Percentiles rank a stretch among this genome's conserved stretches.
phyloP scores from a whole-genome alignment of 2,888 invertebrate species.

The Drosophila maculinotata region DNA sequence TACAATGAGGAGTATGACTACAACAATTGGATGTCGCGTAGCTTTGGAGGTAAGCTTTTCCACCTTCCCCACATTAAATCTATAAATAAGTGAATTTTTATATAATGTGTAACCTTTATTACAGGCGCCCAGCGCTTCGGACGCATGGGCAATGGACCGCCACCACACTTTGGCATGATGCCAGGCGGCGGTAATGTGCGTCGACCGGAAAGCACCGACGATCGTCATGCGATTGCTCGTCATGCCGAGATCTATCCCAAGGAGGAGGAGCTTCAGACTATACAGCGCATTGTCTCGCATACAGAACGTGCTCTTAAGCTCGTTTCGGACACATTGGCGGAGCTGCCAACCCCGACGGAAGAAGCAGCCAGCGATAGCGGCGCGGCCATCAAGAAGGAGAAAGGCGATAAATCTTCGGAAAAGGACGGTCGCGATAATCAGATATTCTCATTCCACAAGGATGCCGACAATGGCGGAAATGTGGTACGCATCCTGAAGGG shows the following conservation, averaged over 20 bases:
- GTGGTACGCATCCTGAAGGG: constrained; percentile 93
- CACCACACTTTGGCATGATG: constrained; percentile 87
- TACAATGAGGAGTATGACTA: constrained; percentile 91
- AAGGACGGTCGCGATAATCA: constrained; percentile 92
- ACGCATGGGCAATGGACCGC: constrained; percentile 85
- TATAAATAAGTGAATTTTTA: background rate
- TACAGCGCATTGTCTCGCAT: constrained; percentile 96
- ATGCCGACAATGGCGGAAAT: constrained; percentile 86
- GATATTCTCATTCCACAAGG: constrained; percentile 90
- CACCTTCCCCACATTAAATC: no score
- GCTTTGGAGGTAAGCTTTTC: constrained; percentile 86
- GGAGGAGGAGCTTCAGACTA: constrained; percentile 94
- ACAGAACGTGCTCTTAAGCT: constrained; percentile 97
- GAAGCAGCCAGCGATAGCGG: constrained; percentile 37
- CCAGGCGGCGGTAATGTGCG: constrained; percentile 86
- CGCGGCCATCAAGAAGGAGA: constrained; percentile 80
- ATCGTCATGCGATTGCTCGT: constrained; percentile 96
- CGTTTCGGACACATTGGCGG: constrained; percentile 95
- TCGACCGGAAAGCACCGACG: constrained; percentile 96
- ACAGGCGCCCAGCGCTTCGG: constrained; percentile 80
- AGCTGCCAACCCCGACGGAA: constrained; percentile 80
- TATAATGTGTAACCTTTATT: background rate
- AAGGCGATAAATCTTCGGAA: constrained; percentile 85
- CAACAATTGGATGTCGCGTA: constrained; percentile 90
- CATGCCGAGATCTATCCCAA: constrained; percentile 97